Conservation (phyloP, 2,113 vertebrate species). For the Xerus inauris region DNA sequence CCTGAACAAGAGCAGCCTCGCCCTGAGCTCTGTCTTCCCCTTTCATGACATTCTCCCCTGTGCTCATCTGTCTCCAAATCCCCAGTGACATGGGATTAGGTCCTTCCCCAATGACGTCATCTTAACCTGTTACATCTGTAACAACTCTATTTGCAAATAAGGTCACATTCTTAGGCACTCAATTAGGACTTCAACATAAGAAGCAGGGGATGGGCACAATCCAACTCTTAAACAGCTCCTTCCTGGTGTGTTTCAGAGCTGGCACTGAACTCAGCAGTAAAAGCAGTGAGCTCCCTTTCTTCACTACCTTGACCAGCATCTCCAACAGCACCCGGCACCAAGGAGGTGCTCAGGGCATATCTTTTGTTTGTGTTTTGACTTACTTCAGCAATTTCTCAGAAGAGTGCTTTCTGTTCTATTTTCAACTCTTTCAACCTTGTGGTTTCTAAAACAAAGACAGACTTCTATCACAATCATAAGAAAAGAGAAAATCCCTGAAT, state of each 20-base stretch:
- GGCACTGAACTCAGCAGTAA: background rate
- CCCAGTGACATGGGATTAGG: background rate
- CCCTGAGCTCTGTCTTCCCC: background rate
- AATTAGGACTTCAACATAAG: background rate
- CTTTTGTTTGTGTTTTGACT: background rate
- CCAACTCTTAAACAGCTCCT: background rate
- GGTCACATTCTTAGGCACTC: background rate
- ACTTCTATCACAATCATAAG: background rate
- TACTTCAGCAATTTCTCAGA: background rate
- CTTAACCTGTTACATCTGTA: background rate
- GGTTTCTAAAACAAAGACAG: background rate
- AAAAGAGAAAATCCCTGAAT: background rate
- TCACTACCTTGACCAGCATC: background rate
- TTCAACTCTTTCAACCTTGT: background rate
- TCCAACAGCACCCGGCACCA: background rate
- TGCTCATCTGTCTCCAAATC: background rate
- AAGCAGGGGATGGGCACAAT: background rate
- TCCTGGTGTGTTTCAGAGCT: background rate
- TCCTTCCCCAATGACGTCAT: background rate
- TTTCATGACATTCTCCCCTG: background rate
- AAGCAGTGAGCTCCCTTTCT: background rate
- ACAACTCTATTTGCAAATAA: background rate
- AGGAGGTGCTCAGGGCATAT: background rate
- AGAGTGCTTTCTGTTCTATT: background rate
- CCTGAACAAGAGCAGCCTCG: background rate